Conservation (phyloP, 92 coral and sea anemone species). For the Zoanthus sansibaricus region DNA sequence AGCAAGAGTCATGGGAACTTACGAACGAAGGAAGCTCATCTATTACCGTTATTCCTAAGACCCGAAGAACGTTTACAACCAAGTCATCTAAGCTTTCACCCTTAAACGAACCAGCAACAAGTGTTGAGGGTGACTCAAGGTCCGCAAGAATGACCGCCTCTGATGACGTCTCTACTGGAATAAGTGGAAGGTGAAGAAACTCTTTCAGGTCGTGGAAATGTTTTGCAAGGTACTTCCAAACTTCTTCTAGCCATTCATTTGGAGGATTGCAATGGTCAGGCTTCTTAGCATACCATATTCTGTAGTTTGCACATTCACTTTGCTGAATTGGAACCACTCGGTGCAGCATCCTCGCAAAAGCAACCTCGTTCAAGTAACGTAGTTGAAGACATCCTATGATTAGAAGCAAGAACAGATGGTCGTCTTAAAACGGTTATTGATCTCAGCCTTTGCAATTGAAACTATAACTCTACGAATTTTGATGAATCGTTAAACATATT, state of each 20-base stretch:
- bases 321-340: conserved; percentile 62
- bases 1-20: conserved; percentile 27
- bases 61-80: conserved; percentile 17
- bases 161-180: conserved; percentile 57
- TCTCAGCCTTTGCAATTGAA: not conserved
- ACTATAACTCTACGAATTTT: not conserved
- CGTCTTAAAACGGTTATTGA: not conserved
- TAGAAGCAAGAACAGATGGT: not conserved
- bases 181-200: conserved; percentile 70
- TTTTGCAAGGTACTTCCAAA: conserved; percentile 79
- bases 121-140: conserved; percentile 58
- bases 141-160: conserved; percentile 49
- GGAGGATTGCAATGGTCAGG: conserved; percentile 61
- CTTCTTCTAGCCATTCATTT: conserved; percentile 70
- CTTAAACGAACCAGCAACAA: conserved; percentile 44
- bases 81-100: conserved; percentile 30
- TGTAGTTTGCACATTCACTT: conserved; percentile 12
- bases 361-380: conserved; percentile 58
- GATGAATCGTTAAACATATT: not conserved
- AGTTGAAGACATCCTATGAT: conserved; percentile 70
- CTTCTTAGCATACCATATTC: conserved; percentile 70
- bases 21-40: conserved; percentile 53
- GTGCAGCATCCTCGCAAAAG: conserved; percentile 55
- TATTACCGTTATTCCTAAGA: conserved; percentile 49
- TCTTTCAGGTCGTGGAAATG: conserved; percentile 62